Evolutionary conservation across 1,140 invertebrate genomes (phyloP).

Genomic region (Eueides isabella): DNA sequence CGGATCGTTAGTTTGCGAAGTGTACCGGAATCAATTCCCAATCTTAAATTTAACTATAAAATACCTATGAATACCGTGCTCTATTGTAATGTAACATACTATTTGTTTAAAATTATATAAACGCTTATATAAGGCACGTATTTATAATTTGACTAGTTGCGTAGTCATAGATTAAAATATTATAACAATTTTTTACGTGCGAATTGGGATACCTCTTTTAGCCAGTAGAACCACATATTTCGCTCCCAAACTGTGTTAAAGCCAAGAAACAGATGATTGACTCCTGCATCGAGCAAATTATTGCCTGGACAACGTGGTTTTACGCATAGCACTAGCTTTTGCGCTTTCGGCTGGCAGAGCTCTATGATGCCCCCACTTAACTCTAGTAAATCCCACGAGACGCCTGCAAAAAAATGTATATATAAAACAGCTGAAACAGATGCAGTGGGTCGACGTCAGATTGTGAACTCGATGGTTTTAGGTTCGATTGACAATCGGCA

Average conservation of each 20-base stretch:
- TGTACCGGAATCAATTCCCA: constrained; percentile 70
- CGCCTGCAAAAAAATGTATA: constrained; percentile 42
- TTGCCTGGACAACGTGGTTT: constrained; percentile 69
- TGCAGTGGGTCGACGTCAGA: too few species aligned
- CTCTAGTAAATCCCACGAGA: constrained; percentile 63
- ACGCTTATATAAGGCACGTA: neutral
- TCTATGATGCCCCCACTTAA: constrained; percentile 75
- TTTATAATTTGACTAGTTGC: neutral
- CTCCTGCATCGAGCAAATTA: constrained; percentile 50
- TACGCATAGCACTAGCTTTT: constrained; percentile 76
- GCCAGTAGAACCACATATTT: constrained; percentile 85
- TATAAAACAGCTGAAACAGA: too few species aligned
- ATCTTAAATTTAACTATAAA: constrained; percentile 22
- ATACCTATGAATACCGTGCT: neutral
- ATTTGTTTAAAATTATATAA: neutral
- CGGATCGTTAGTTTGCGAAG: constrained; percentile 73
- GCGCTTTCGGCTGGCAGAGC: constrained; percentile 73
- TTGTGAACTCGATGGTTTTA: too few species aligned
- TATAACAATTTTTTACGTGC: neutral
- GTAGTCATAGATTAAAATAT: neutral
- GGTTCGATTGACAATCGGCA: neutral
- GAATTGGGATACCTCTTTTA: constrained; percentile 81
- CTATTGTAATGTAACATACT: neutral
- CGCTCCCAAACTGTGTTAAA: constrained; percentile 85
- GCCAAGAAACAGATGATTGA: constrained; percentile 83